These are phyloP conservation scores for Lepidocyrtoides sp. DNA, from an alignment of 2,888 invertebrate genomes.

Conservation along the genomic window DNA sequence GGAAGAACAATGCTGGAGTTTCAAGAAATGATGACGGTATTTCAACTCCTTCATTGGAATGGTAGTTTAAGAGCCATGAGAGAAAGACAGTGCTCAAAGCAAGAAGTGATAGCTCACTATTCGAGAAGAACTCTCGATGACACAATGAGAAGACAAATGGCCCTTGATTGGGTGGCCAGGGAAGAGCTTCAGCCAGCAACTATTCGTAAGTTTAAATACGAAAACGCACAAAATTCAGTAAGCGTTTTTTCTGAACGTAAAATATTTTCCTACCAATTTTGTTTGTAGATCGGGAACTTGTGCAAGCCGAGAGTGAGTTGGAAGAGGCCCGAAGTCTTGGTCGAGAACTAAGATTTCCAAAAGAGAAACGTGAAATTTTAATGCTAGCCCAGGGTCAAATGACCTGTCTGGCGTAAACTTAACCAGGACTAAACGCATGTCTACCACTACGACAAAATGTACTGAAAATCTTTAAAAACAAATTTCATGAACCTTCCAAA, in stretches of 20 bases:
- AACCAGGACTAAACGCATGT: too few relatives aligned
- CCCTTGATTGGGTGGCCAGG: conserved; percentile 96
- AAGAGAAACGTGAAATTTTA: conserved; percentile 97
- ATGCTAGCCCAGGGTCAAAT: conserved; percentile 92
- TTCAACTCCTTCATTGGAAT: conserved; percentile 98
- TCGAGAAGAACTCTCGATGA: conserved; percentile 97
- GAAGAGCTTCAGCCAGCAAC: conserved; percentile 81
- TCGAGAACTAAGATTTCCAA: conserved; percentile 96
- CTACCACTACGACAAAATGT: too few relatives aligned
- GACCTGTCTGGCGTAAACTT: conserved; percentile 54
- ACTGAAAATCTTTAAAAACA: too few relatives aligned
- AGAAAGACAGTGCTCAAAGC: conserved; percentile 97
- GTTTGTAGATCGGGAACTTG: conserved; percentile 90
- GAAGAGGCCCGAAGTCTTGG: conserved; percentile 95
- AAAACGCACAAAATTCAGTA: too few relatives aligned
- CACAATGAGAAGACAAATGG: conserved; percentile 98
- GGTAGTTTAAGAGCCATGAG: conserved; percentile 98
- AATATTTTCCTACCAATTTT: conserved; percentile 37
- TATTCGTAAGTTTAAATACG: conserved; percentile 69
- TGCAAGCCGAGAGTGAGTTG: conserved; percentile 94
- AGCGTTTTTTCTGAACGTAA: not conserved
- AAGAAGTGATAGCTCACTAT: conserved; percentile 96
- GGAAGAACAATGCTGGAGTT: conserved; percentile 97
- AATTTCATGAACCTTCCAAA: not conserved
- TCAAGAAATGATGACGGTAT: conserved; percentile 99